phyloP scores from a whole-genome alignment of 2,888 invertebrate species.

The Scaptomyza reducta region DNA sequence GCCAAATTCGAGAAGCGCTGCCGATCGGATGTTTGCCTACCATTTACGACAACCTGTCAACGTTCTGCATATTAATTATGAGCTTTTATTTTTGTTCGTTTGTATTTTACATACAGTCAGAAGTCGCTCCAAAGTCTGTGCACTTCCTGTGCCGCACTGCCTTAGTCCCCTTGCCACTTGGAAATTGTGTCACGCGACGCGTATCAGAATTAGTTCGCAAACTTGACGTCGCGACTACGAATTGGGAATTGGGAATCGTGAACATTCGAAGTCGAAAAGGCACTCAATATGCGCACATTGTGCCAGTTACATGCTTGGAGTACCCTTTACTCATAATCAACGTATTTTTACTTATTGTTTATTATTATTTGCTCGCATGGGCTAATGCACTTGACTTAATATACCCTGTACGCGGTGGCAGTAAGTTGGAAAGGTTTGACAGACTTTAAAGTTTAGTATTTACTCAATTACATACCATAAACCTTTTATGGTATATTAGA shows the following conservation, averaged over 20 bases:
- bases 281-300: conserved; percentile 67
- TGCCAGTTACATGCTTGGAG: conserved; percentile 48
- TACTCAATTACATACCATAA: too few species aligned
- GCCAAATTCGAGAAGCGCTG: conserved; percentile 56
- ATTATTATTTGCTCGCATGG: conserved; percentile 19
- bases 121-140: conserved; percentile 50
- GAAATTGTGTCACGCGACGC: conserved; percentile 71
- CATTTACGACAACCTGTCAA: conserved; percentile 71
- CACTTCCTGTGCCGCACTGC: conserved; percentile 57
- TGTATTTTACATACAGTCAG: conserved; percentile 25
- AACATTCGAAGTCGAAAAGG: conserved; percentile 15
- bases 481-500: too few species aligned
- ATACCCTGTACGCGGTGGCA: conserved; percentile 18
- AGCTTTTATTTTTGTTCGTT: conserved; percentile 12
- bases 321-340: conserved; percentile 24
- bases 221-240: conserved; percentile 16
- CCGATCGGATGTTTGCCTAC: conserved; percentile 67
- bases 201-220: conserved; percentile 58
- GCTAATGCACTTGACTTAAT: conserved; percentile 33
- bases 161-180: conserved; percentile 17
- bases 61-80: conserved; percentile 73
- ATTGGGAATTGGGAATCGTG: conserved; percentile 36
- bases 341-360: conserved; percentile 20
- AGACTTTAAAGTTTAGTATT: too few species aligned
- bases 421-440: too few species aligned